Conservation (phyloP, 2,113 vertebrate species). For the Meles meles region DNA sequence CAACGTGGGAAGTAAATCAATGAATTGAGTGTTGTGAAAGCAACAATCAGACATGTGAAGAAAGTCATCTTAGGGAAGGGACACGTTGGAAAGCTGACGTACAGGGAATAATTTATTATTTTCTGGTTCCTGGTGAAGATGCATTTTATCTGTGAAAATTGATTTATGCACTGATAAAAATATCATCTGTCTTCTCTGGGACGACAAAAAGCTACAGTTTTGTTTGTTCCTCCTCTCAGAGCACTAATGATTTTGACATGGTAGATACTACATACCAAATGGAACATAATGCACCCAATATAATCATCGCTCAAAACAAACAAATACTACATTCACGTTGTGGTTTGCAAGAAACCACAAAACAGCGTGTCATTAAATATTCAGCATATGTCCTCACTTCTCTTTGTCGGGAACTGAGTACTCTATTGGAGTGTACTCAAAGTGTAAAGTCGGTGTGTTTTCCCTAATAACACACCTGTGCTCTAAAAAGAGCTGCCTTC, state of each 20-base stretch:
- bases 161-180: conserved; percentile 61
- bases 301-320: background rate
- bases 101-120: conserved; percentile 63
- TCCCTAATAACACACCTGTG: conserved; percentile 45
- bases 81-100: conserved; percentile 6
- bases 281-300: background rate
- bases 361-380: background rate
- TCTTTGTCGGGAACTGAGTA: background rate
- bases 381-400: background rate
- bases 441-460: conserved; percentile 29
- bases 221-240: conserved; percentile 42
- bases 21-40: background rate
- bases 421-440: background rate
- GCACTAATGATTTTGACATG: background rate
- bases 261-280: background rate
- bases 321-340: background rate
- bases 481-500: conserved; percentile 52
- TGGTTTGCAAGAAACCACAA: conserved; percentile 27
- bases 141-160: conserved; percentile 49
- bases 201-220: background rate
- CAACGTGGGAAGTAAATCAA: background rate
- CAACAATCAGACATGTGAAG: background rate
- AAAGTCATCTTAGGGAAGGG: background rate
- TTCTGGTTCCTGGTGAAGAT: conserved; percentile 65
- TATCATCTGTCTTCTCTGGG: conserved; percentile 38